Evolutionary conservation across 2,888 invertebrate genomes (phyloP), one percentile per base, ranked within the genome.

Genomic region (Polietes domitor): DNA sequence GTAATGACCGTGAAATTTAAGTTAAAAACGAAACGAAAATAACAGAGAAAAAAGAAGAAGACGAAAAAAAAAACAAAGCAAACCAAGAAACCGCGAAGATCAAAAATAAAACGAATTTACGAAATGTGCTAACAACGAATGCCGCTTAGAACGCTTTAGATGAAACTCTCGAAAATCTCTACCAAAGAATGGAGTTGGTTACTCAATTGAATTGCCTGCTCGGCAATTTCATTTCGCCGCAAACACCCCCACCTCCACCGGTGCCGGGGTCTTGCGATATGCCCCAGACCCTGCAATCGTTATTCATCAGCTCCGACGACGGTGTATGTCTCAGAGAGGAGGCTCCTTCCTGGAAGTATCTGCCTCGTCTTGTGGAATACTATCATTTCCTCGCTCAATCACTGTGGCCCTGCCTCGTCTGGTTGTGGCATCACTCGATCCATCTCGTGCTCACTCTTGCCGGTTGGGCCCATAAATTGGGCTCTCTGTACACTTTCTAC

Each of bases 361-460:
- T 86, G 12, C 24, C 75, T 32, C 80, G 76, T 41, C 32, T 87
- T n/a, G 19, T 78, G 41, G 85, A 82, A 19, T 80, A 75, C 28
- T 82, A 77, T n/a, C 71, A 77, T 37, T 53, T 76, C 21, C 50
- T 55, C 21, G n/a, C 80, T 12, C 85, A 86, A n/a, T 61, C 77
- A 15, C 32, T 86, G 70, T 74, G 81, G 72, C 74, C 82, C 26
- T 77, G 78, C 5, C 41, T 85, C 19, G 61, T 73, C 19, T 61
- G 81, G 24, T 47, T 53, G 5, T 58, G 77, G 61, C 80, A 88
- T 47, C 41, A 85, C 9, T 87, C 86, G 53, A 4, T 63, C 3
- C 71, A 88, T 26, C 68, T 79, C 15, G 78, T 63, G 50, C 81
- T 89, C 15, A 74, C 84, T 19, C 21, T 87, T 10, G 55, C 70